phyloP scores from a whole-genome alignment of 2,888 invertebrate genomes.

The Invenusta paracnida region DNA sequence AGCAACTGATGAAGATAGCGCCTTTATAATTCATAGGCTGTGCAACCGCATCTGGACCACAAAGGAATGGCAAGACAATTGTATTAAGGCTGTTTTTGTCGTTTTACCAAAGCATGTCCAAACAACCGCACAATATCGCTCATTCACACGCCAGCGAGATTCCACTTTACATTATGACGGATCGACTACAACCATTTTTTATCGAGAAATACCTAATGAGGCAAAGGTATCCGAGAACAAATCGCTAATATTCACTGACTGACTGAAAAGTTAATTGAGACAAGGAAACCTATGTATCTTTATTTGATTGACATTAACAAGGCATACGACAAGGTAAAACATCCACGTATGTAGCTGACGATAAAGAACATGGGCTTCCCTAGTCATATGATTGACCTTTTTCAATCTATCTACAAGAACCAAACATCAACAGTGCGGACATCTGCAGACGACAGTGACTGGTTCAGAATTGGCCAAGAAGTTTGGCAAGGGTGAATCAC shows the following conservation, averaged over 20 bases:
- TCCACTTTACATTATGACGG: not conserved
- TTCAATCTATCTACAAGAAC: not conserved
- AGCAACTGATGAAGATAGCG: not conserved
- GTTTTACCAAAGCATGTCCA: conserved; percentile 1
- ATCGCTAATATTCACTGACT: not conserved
- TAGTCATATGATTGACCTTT: not conserved
- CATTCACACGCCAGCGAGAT: not conserved
- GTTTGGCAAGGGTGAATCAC: not conserved
- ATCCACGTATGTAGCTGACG: not conserved
- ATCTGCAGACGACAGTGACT: not conserved
- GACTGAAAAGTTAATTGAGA: not conserved
- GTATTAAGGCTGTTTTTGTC: not conserved
- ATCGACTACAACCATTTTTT: not conserved
- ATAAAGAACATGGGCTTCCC: not conserved
- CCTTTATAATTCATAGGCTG: not conserved
- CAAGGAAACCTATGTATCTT: not conserved
- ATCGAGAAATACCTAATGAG: no score
- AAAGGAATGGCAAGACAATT: not conserved
- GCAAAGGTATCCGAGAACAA: not conserved
- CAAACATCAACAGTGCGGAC: not conserved
- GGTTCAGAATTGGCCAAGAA: not conserved
- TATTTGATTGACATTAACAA: not conserved
- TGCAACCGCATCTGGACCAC: not conserved
- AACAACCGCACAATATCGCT: not conserved
- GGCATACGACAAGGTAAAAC: not conserved